Conservation (phyloP, 2,797 vertebrate species). For the Cichlasoma orientale region DNA sequence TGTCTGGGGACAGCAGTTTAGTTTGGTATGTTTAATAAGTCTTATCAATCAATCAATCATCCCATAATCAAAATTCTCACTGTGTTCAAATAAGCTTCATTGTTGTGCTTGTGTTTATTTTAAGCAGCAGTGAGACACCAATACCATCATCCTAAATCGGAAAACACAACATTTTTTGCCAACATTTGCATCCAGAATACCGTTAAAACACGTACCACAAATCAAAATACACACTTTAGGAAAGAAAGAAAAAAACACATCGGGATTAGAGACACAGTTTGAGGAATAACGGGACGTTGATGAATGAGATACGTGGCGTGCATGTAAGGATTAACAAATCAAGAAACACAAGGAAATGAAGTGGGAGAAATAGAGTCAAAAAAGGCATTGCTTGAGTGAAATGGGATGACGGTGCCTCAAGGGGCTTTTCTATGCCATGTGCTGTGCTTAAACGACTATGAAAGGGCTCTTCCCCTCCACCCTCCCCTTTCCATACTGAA, state of each 20-base stretch:
- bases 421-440: conserved; percentile 59
- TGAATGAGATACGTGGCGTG: not conserved
- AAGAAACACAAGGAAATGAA: conserved; percentile 13
- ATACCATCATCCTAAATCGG: not conserved
- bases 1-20: no score
- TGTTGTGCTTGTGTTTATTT: not conserved
- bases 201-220: not conserved
- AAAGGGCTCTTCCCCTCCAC: conserved; percentile 42
- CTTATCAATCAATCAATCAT: no score
- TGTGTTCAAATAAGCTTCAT: not conserved
- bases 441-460: conserved; percentile 65
- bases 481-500: conserved; percentile 36
- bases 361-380: conserved; percentile 48
- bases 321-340: not conserved
- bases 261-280: not conserved
- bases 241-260: not conserved
- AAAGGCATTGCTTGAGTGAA: conserved; percentile 52
- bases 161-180: not conserved
- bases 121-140: not conserved
- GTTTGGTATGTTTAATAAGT: no score
- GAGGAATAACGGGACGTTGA: not conserved
- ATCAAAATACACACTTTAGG: not conserved
- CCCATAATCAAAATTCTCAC: not conserved
- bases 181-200: not conserved
- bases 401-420: conserved; percentile 57